Evolutionary conservation across 37 sponge, comb jelly and placozoan genomes (phyloP), one percentile per base, ranked within the genome.

Genomic region (Hexactinellida sp.): DNA sequence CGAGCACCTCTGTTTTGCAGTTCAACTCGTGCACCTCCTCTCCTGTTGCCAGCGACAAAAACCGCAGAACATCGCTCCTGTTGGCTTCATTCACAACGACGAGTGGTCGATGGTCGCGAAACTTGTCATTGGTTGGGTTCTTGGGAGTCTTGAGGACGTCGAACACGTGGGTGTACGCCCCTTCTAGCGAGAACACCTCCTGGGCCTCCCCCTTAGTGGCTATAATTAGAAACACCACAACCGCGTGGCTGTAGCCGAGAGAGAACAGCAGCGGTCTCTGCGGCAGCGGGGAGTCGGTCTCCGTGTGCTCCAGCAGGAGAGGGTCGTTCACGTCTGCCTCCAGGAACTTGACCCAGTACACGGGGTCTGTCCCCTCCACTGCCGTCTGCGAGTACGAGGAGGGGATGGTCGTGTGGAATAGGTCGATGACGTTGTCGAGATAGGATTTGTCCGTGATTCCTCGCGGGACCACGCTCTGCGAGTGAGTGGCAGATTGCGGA

Each of bases 111-210:
- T 87, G 86, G 55, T 55, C 47, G 35, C 83, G 35, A 82, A 88
- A 90, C 37, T 28, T 35, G 37, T 94, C 94, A 32, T 34, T 36
- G 82, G 0, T 13, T 23, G 25, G 28, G 28, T 35, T 13, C 87
- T 89, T 88, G 13, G 94, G 94, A 0, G 91, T 90, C 83, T 90
- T 83, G 24, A 94, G 85, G 36, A 94, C 85, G 0, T 84, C 83
- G 5, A 82, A 92, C 86, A 86, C 37, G 38, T 86, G 54, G 0
- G 87, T 89, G 24, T 85, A 41, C 52, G 87, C 94, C 38, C 87
- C 91, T 21, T 91, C 91, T 0, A 88, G 84, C 37, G 85, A 86
- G 37, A 84, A 86, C 51, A 94, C 85, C 83, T 94, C 94, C 13
- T 37, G 36, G 19, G 91, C 94, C 54, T 94, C 94, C 23, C 92